Evolutionary conservation across 2,888 invertebrate species (phyloP).

Genomic region (Globia sparganii): DNA sequence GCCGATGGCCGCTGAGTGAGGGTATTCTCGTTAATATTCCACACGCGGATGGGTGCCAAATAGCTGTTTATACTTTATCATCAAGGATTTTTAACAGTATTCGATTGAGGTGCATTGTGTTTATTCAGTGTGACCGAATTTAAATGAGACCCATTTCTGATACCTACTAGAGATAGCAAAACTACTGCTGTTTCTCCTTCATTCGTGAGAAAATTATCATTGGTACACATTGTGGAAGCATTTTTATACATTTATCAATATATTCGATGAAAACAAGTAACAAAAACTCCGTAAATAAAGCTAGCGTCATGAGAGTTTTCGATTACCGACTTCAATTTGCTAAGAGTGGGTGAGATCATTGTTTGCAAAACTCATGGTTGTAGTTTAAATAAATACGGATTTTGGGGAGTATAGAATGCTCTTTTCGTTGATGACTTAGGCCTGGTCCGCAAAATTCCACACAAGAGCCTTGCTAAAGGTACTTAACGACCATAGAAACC

Average conservation of each 20-base stretch:
- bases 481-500: background rate
- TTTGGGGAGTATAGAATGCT: conserved; percentile 5
- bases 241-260: conserved; percentile 11
- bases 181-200: background rate
- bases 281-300: conserved; percentile 44
- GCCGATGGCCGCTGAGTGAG: conserved; percentile 74
- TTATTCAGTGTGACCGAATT: conserved; percentile 37
- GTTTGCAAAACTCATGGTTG: conserved; percentile 37
- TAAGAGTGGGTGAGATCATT: conserved; percentile 55
- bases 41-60: conserved; percentile 76
- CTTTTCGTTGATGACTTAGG: background rate
- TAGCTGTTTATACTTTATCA: conserved; percentile 72
- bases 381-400: conserved; percentile 39
- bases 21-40: conserved; percentile 80
- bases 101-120: conserved; percentile 63
- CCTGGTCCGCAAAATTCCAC: background rate
- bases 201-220: background rate
- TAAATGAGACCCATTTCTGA: conserved; percentile 20
- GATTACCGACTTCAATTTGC: conserved; percentile 46
- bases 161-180: background rate
- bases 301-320: conserved; percentile 40
- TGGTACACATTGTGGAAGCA: background rate
- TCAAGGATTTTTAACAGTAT: conserved; percentile 76
- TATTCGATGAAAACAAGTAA: conserved; percentile 38
- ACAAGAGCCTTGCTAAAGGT: background rate